A percentile compares a stretch with the other conserved stretches of the same genome.
Conservation (phyloP, 2,888 invertebrate species). For the Sinodicranocentrus sp. region DNA sequence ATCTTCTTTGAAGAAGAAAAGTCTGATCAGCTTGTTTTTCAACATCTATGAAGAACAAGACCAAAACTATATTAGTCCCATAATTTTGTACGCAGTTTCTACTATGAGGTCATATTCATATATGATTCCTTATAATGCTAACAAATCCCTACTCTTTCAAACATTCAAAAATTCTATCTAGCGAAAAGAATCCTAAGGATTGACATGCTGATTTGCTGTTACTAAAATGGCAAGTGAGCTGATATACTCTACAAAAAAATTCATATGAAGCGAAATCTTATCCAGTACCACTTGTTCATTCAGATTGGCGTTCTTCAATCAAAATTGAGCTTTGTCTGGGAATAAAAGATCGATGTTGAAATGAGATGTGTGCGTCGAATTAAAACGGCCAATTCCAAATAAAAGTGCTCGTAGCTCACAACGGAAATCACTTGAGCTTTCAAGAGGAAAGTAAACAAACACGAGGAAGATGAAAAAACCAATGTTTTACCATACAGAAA, state of each 20-base stretch:
- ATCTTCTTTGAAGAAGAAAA: slow-evolving; percentile 30
- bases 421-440: slow-evolving; percentile 61
- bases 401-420: slow-evolving; percentile 40
- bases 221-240: neutral
- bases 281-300: no score
- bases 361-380: slow-evolving; percentile 8
- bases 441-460: slow-evolving; percentile 54
- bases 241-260: no score
- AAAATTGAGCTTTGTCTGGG: neutral
- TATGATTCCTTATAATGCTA: slow-evolving; percentile 18
- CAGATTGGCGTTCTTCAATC: no score
- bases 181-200: no score
- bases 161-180: neutral
- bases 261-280: no score
- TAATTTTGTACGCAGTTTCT: neutral
- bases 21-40: neutral
- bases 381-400: slow-evolving; percentile 32
- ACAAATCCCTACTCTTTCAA: slow-evolving; percentile 43
- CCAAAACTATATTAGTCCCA: slow-evolving; percentile 31
- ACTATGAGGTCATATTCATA: slow-evolving; percentile 5
- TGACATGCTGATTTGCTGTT: no score
- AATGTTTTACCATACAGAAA: slow-evolving; percentile 18
- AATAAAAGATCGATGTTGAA: slow-evolving; percentile 7
- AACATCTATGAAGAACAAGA: neutral
- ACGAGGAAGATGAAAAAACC: slow-evolving; percentile 17